Evolutionary conservation across 1,140 invertebrate species (phyloP), one percentile per base, ranked within the genome.

Genomic region (Drosophila obscura): DNA sequence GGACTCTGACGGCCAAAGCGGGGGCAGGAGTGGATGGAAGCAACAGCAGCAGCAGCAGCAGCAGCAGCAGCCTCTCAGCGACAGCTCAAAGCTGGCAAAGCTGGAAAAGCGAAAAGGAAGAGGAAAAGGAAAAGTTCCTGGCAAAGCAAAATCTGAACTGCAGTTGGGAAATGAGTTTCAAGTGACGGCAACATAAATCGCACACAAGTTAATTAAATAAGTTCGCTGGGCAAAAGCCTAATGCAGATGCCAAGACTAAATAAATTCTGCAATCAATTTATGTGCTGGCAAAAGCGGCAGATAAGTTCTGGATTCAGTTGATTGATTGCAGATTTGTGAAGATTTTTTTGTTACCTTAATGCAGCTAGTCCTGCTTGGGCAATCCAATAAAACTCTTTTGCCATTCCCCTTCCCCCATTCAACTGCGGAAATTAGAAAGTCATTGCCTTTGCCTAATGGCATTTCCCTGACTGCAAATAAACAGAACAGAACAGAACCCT

Each of bases 81-180:
- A 69, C 67, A 69, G 44, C 52, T 69, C 67, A 69, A 69, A 69
- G 64, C 31, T 19, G 43, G 35, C 19, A 19, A 19, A 19, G 19
- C 19, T 19, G 19, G 19, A 55, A 68, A 64, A 41, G 5, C 16
- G 28, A 46, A 57, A 46, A 41, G 19, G 48, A 65, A 53, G 48
- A 24, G 35, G 66, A 57, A 71, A 71, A 24, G 35, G 66, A 57
- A 71, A 71, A 71, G 22, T 71, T 71, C 46, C 9, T 50, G 8
- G 51, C 64, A 71, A 71, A 71, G 67, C 64, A 26, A 44, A 39
- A 69, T 71, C 45, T 58, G 52, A 71, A 71, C 67, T 71, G 67
- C 64, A 71, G 67, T 69, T 68, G 45, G 45, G 45, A 69, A 71
- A 71, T 69, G 69, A 69, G 67, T 71, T 71, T 71, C 65, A 22